Evolutionary conservation across 2,797 vertebrate species (phyloP), one percentile per base, ranked within the genome.

Genomic region (Pempheris klunzingeri): DNA sequence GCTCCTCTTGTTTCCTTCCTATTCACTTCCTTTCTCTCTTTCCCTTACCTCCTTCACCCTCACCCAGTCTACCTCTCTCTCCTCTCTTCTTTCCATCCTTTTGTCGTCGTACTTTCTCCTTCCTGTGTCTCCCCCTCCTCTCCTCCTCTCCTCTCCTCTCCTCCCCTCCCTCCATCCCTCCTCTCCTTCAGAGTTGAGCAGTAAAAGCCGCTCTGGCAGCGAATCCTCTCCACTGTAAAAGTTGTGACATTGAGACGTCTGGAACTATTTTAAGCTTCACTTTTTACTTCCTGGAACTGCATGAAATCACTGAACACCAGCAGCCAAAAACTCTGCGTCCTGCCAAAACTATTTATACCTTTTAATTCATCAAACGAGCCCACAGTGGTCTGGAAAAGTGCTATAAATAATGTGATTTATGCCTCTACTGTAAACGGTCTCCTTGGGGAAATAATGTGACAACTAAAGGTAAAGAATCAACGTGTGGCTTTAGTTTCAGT

Each of bases 241-340:
- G 24, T 74, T 61, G 69, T 86, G 84, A 85, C 87, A 83, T 88
- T 88, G 80, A 88, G 75, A 77, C 44, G 82, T 87, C 84, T 86
- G 74, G 74, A 59, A 53, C 65, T 83, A 84, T 82, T 86, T 86
- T 69, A 20, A 81, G 82, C 60, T 13, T 73, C 59, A 14, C 9
- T 69, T 74, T 78, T 74, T 50, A 44, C 76, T 88, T 88, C 86
- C 86, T 84, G 83, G 66, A 88, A 86, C 43, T 30, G 73, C 75
- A 75, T 82, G 63, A 80, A 68, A 65, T 79, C 55, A 77, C 47
- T 3, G 50, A 63, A 15, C 59, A 38, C 1, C 28, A 1, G 36
- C 50, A 43, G 86, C 82, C 85, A 81, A 54, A 71, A 57, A 3
- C 24, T 49, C 39, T 24, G 9, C 44, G 52, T 43, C 20, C 71